A percentile compares a stretch with the other conserved stretches of the same genome.
phyloP scores from a whole-genome alignment of 2,113 vertebrate species.

The Tenrec ecaudatus region DNA sequence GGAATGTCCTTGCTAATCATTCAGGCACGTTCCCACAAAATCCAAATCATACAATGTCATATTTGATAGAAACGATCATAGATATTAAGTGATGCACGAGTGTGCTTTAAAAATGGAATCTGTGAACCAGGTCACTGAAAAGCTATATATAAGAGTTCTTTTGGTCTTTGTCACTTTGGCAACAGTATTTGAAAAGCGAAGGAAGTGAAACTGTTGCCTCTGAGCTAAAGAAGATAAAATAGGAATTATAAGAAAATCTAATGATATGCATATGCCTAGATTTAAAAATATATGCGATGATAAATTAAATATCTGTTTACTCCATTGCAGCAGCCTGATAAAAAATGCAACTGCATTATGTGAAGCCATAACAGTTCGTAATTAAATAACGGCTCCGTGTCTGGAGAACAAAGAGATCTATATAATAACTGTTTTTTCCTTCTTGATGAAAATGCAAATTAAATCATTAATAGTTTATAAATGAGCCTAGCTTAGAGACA shows the following conservation, averaged over 20 bases:
- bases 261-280: conserved; percentile 1
- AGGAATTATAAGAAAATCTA: conserved; percentile 44
- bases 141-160: neutral
- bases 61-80: too few relatives aligned
- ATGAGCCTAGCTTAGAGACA: conserved; percentile 70
- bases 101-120: neutral
- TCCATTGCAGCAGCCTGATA: conserved; percentile 46
- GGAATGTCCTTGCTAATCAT: too few relatives aligned
- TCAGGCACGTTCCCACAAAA: too few relatives aligned
- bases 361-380: conserved; percentile 74
- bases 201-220: neutral
- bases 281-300: conserved; percentile 61
- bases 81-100: too few relatives aligned
- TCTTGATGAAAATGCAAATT: conserved; percentile 83
- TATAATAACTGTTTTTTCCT: conserved; percentile 61
- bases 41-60: too few relatives aligned
- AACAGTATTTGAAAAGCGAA: conserved; percentile 24
- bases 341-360: conserved; percentile 67
- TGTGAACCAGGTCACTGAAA: conserved; percentile 54
- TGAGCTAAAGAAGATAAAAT: conserved; percentile 52
- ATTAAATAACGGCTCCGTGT: conserved; percentile 83
- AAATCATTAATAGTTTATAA: conserved; percentile 84
- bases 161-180: conserved; percentile 31
- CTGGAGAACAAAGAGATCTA: conserved; percentile 72
- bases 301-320: conserved; percentile 67